Conservation (phyloP, 2,797 vertebrate genomes). For the Rhinatrema bivittatum region DNA sequence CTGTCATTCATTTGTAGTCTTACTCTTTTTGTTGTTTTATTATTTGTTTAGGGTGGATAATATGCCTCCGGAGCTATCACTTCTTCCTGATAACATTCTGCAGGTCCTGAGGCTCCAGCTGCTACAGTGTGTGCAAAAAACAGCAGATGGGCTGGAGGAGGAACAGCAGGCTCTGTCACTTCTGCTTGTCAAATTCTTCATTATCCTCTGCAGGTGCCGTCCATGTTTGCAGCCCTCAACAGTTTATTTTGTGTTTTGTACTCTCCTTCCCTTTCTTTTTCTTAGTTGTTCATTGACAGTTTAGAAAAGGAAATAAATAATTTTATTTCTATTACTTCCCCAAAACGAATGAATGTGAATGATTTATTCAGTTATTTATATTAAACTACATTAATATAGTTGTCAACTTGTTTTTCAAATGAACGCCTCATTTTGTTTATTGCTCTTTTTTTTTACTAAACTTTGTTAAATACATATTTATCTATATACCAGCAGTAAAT, state of each 20-base stretch:
- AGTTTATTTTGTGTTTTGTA: neutral
- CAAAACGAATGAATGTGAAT: no score
- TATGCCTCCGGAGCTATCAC: conserved; percentile 81
- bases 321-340: no score
- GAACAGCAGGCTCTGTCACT: conserved; percentile 84
- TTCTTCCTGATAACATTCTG: conserved; percentile 94
- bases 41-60: conserved; percentile 75
- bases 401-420: no score
- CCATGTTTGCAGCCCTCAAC: neutral
- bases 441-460: no score
- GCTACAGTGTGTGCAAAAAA: conserved; percentile 91
- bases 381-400: no score
- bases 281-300: no score
- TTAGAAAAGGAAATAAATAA: no score
- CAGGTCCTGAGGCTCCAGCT: conserved; percentile 89
- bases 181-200: conserved; percentile 91
- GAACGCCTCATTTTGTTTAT: no score
- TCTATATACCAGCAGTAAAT: no score
- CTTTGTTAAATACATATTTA: no score
- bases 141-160: conserved; percentile 84
- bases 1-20: neutral
- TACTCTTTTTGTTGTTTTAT: neutral
- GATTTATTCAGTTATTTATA: no score
- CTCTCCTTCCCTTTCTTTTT: no score
- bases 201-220: conserved; percentile 86